Evolutionary conservation across 2,797 vertebrate species (phyloP).

Genomic region (Champsocephalus gunnari): DNA sequence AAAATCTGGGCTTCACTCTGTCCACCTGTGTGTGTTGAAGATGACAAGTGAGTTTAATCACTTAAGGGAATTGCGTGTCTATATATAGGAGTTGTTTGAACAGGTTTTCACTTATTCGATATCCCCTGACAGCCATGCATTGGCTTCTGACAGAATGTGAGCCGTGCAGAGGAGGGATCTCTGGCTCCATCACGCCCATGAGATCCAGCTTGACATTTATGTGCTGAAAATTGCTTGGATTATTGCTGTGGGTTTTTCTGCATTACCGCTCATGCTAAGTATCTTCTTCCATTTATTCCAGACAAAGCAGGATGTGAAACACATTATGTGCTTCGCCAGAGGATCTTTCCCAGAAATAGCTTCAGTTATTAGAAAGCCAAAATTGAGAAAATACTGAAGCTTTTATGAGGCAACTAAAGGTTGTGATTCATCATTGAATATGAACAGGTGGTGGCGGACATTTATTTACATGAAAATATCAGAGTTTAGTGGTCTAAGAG

Average conservation of each 20-base stretch:
- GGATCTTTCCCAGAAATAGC: conserved; percentile 27
- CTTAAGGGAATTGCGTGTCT: conserved; percentile 37
- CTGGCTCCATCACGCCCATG: conserved; percentile 35
- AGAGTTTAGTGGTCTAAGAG: conserved; percentile 19
- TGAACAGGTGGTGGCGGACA: conserved; percentile 5
- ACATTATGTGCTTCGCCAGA: background rate
- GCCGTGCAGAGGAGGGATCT: conserved; percentile 16
- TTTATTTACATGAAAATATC: conserved; percentile 46
- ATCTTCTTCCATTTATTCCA: conserved; percentile 34
- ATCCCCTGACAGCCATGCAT: conserved; percentile 48
- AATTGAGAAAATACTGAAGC: conserved; percentile 21
- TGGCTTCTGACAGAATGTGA: conserved; percentile 39
- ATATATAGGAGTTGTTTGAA: conserved; percentile 33
- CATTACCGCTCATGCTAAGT: conserved; percentile 22
- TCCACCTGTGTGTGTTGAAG: conserved; percentile 24
- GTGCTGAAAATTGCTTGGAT: conserved; percentile 39
- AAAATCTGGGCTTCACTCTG: conserved; percentile 40
- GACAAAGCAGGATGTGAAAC: conserved; percentile 35
- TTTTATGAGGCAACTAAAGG: conserved; percentile 33
- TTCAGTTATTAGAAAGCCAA: background rate
- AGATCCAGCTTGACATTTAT: conserved; percentile 54
- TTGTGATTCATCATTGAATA: conserved; percentile 41
- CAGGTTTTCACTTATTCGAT: conserved; percentile 45
- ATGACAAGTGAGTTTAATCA: conserved; percentile 42
- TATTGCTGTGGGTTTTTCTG: conserved; percentile 14